A percentile compares a stretch with the other conserved stretches of the same genome.
Evolutionary conservation across 1,140 invertebrate species (phyloP).

Genomic region (Bombus confusus): DNA sequence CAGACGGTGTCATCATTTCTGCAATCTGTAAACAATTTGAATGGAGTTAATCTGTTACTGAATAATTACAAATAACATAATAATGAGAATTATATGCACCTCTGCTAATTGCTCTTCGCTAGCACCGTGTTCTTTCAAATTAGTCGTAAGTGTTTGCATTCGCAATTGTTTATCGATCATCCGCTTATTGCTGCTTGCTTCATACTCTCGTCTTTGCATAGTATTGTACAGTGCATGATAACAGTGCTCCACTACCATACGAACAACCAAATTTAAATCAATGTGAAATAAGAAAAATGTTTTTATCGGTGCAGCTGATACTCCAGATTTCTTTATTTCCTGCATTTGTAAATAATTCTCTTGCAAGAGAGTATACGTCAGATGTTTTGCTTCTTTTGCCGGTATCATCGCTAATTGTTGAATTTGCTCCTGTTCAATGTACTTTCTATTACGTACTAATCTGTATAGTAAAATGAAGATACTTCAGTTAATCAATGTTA

Average conservation of each 20-base stretch:
- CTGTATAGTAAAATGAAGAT: slow-evolving; percentile 75
- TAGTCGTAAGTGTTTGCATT: slow-evolving; percentile 90
- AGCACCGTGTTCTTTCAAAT: slow-evolving; percentile 89
- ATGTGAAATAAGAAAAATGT: slow-evolving; percentile 90
- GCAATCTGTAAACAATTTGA: slow-evolving; percentile 84
- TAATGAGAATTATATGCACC: slow-evolving; percentile 79
- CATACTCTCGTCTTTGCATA: slow-evolving; percentile 85
- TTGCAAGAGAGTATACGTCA: slow-evolving; percentile 91
- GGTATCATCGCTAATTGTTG: slow-evolving; percentile 94
- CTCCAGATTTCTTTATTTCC: slow-evolving; percentile 82
- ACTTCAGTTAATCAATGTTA: neutral
- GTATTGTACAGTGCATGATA: slow-evolving; percentile 90
- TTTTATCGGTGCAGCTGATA: slow-evolving; percentile 84
- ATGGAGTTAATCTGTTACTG: neutral
- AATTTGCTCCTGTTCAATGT: slow-evolving; percentile 94
- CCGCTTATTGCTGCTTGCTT: slow-evolving; percentile 86
- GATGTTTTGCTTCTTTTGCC: slow-evolving; percentile 92
- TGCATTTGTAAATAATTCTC: slow-evolving; percentile 91
- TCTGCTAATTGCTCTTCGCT: slow-evolving; percentile 89
- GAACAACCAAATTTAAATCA: slow-evolving; percentile 87
- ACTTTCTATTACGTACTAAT: slow-evolving; percentile 89
- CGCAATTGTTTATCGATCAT: slow-evolving; percentile 93
- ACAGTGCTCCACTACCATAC: slow-evolving; percentile 88
- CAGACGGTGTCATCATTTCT: slow-evolving; percentile 90
- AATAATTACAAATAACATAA: slow-evolving; percentile 16